Evolutionary conservation across 2,888 invertebrate species (phyloP), one percentile per base, ranked within the genome.

Genomic region (Nasonia oneida): DNA sequence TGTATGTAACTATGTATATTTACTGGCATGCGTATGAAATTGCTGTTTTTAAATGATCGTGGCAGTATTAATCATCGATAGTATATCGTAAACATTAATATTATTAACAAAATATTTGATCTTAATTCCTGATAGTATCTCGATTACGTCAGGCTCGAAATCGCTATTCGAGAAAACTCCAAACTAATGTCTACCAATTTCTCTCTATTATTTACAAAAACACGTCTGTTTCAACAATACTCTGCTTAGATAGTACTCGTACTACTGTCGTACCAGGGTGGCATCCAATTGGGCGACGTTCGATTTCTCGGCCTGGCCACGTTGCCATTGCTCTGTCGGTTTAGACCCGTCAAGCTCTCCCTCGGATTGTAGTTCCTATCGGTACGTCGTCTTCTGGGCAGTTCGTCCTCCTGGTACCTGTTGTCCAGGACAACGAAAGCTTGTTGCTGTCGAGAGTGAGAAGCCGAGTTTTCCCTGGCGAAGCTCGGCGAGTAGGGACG

Each of bases 241-340:
- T 57, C 71, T 12, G 33, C 33, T 86, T 86, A 91, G 71, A 91
- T 90, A 76, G 91, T 89, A 82, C 90, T 92, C 29, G 91, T 90
- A 71, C 88, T 90, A 85, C 89, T 92, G 78, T 93, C 93, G 88
- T 94, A 94, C 94, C 94, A 94, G 3, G 94, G 93, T 75, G 94
- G 93, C 94, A 94, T 94, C 94, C 94, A 94, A 83, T 94, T 94
- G 23, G 92, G 89, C n/a, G 93, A 91, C n/a, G 92, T n/a, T 39
- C 87, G 92, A 88, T 90, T 93, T 87, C 90, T 93, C 82, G 89
- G 90, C 29, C 74, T 70, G 12, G 42, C 29, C 47, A 33, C 73
- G 83, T 42, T 81, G 80, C 1, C 87, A 89, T 89, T 64, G 90
- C 89, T 79, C 90, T 37, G 47, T 14, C 70, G 37, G 6, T 57